Evolutionary conservation across 1,140 invertebrate genomes (phyloP).

Genomic region (Leguminivora glycinivorella): DNA sequence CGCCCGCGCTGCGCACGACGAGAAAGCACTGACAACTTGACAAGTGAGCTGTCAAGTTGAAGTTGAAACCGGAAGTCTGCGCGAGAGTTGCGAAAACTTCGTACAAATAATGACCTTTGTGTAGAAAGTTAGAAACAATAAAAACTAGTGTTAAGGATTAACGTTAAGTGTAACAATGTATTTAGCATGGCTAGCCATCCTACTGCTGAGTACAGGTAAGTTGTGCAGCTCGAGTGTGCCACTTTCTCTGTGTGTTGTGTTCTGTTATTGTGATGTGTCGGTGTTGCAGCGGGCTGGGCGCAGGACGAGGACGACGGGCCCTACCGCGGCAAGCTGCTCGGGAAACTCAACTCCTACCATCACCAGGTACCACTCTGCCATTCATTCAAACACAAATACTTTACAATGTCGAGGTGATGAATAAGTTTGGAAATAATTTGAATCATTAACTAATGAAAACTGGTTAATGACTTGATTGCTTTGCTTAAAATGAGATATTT

Average conservation of each 20-base stretch:
- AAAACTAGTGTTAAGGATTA: conserved; percentile 30
- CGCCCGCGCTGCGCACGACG: not conserved
- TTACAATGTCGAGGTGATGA: conserved; percentile 12
- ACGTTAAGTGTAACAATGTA: conserved; percentile 37
- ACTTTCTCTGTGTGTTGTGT: conserved; percentile 46
- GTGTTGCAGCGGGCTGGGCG: conserved; percentile 58
- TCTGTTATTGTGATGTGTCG: conserved; percentile 23
- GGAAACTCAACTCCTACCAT: conserved; percentile 94
- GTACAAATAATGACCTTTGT: conserved; percentile 37
- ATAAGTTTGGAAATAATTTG: conserved; percentile 11
- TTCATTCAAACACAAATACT: not conserved
- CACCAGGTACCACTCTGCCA: conserved; percentile 79
- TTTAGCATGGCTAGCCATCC: conserved; percentile 35
- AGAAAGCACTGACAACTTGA: conserved; percentile 31
- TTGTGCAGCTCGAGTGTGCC: conserved; percentile 1
- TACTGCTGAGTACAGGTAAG: conserved; percentile 51
- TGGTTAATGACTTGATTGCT: not conserved
- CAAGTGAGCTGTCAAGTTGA: conserved; percentile 36
- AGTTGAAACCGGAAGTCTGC: conserved; percentile 41
- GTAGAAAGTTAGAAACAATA: conserved; percentile 38
- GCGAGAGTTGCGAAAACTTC: conserved; percentile 35
- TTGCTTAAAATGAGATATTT: not conserved
- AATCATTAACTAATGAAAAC: conserved; percentile 21
- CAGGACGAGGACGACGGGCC: conserved; percentile 82
- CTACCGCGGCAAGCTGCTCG: conserved; percentile 89